These are phyloP conservation scores for Drosophila pallidifrons DNA, from an alignment of 1,140 invertebrate species.

Conservation along the genomic window DNA sequence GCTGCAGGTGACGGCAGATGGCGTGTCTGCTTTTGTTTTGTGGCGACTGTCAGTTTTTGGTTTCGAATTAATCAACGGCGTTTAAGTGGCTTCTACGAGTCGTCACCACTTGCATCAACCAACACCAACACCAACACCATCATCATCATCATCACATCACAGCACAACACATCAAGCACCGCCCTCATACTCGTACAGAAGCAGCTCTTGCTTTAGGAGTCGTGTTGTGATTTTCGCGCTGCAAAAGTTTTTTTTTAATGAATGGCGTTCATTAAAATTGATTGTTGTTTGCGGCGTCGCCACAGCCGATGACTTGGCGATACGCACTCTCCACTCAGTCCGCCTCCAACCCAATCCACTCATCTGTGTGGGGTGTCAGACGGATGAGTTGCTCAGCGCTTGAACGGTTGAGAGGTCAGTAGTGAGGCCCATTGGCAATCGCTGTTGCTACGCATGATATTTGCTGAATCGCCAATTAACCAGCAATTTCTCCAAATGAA, in stretches of 20 bases:
- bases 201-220: neutral
- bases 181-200: neutral
- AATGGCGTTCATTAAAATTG: slow-evolving; percentile 82
- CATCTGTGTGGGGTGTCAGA: neutral
- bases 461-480: slow-evolving; percentile 81
- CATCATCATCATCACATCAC: neutral
- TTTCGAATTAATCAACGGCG: slow-evolving; percentile 76
- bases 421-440: neutral
- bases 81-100: slow-evolving; percentile 72
- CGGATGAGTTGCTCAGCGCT: neutral
- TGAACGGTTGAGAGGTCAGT: neutral
- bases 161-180: neutral
- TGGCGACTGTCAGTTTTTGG: slow-evolving; percentile 75
- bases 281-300: slow-evolving; percentile 72
- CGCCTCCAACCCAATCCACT: slow-evolving; percentile 8
- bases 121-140: slow-evolving; percentile 1
- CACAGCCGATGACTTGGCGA: slow-evolving; percentile 69
- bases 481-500: slow-evolving; percentile 68
- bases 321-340: slow-evolving; percentile 26
- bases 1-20: slow-evolving; percentile 46
- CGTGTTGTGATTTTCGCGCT: slow-evolving; percentile 61
- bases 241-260: slow-evolving; percentile 71
- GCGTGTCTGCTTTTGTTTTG: slow-evolving; percentile 58
- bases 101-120: slow-evolving; percentile 33
- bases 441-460: slow-evolving; percentile 59